Evolutionary conservation across 1,140 invertebrate species (phyloP).

Genomic region (Gryllus bimaculatus): DNA sequence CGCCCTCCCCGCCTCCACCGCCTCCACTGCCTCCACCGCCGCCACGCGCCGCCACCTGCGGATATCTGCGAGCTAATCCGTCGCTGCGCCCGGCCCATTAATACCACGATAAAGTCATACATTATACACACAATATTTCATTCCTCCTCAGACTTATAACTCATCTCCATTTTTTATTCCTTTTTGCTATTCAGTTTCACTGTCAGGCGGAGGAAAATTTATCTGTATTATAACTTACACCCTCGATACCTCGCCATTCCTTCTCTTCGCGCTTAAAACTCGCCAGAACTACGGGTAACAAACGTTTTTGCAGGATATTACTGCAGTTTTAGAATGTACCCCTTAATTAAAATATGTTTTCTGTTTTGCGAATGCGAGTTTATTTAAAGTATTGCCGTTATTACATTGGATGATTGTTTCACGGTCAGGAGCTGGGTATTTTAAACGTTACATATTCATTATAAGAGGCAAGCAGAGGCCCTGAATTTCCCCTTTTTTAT

Average conservation of each 20-base stretch:
- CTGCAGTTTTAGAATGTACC: background rate
- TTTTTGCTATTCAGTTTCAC: background rate
- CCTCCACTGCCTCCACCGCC: too few relatives aligned
- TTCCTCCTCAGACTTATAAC: constrained; percentile 1
- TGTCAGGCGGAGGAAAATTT: background rate
- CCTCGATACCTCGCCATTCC: background rate
- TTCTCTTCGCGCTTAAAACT: background rate
- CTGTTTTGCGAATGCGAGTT: background rate
- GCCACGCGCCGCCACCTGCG: background rate
- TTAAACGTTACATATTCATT: background rate
- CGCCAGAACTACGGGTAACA: background rate
- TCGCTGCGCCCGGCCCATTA: background rate
- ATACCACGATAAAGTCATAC: constrained; percentile 1
- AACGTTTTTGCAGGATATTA: background rate
- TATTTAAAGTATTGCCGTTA: background rate
- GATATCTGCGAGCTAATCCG: background rate
- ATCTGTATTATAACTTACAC: constrained; percentile 1
- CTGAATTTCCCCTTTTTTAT: background rate
- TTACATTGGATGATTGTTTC: background rate
- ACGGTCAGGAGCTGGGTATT: background rate
- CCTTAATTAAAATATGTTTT: background rate
- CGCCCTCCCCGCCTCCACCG: too few relatives aligned
- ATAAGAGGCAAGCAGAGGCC: background rate
- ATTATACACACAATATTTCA: background rate
- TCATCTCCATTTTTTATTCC: constrained; percentile 5